A percentile compares a stretch with the other conserved stretches of the same genome.
Conservation (phyloP, 2,888 invertebrate species). For the Gisinianus flammeolus region DNA sequence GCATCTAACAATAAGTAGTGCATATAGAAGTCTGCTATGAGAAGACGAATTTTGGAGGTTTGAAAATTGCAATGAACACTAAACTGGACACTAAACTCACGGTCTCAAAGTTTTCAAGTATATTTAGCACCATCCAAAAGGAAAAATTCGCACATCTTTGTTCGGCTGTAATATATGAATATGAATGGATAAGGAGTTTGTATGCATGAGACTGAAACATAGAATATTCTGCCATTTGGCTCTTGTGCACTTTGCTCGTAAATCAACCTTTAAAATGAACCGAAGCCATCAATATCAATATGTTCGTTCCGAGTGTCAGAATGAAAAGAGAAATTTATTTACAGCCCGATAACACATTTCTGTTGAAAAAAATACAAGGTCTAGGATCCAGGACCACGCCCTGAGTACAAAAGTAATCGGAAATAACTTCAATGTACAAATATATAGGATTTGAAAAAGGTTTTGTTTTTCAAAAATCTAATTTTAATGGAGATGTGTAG, state of each 20-base stretch:
- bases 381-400: background rate
- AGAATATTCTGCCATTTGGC: no score
- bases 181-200: no score
- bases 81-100: background rate
- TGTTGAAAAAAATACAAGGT: background rate
- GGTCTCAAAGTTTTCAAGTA: background rate
- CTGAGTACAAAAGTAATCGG: background rate
- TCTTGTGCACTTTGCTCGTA: background rate
- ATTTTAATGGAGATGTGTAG: no score
- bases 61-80: background rate
- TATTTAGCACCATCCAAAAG: no score
- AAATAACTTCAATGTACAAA: background rate
- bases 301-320: background rate
- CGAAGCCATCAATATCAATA: background rate
- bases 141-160: no score
- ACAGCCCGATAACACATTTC: background rate
- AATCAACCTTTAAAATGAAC: background rate
- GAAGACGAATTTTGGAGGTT: no score
- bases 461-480: no score
- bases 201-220: no score
- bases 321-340: background rate
- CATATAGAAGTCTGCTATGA: no score
- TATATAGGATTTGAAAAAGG: background rate
- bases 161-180: background rate
- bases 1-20: no score